A percentile compares a stretch with the other conserved stretches of the same genome.
phyloP scores from a whole-genome alignment of 2,888 invertebrate genomes.

The Tolmerus cingulatus region DNA sequence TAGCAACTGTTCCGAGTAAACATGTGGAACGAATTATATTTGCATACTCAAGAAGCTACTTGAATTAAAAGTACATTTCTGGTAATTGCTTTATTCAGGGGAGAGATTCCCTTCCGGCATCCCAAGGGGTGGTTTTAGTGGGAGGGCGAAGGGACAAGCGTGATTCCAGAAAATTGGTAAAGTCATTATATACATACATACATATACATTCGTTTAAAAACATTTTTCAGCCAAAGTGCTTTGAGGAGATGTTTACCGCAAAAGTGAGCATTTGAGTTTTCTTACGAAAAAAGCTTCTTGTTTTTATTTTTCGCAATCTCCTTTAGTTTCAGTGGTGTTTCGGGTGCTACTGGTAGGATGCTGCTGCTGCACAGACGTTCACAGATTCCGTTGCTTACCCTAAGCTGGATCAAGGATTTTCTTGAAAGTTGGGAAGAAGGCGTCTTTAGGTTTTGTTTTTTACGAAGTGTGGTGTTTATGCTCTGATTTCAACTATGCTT shows the following conservation, averaged over 20 bases:
- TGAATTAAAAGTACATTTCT: constrained; percentile 27
- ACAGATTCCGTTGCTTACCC: not conserved
- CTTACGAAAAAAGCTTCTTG: not conserved
- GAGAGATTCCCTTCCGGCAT: not conserved
- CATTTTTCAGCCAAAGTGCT: not conserved
- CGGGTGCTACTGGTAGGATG: not conserved
- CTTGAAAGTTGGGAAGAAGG: not conserved
- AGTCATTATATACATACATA: not conserved
- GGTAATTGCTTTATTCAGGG: constrained; percentile 20
- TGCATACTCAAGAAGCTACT: constrained; percentile 4
- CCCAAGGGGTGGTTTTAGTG: not conserved
- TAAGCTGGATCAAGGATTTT: not conserved
- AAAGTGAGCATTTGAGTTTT: not conserved
- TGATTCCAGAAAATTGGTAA: not conserved
- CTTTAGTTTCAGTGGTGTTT: not conserved
- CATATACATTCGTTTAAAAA: not conserved
- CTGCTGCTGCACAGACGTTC: not conserved
- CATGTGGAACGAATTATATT: constrained; percentile 12
- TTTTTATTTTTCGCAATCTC: not conserved
- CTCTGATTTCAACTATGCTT: not conserved
- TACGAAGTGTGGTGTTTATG: not conserved
- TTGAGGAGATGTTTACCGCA: not conserved
- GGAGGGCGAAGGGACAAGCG: not conserved
- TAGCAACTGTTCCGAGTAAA: not conserved
- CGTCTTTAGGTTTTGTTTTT: not conserved